Conservation (phyloP, 2,113 vertebrate species). For the Tragelaphus strepsiceros region DNA sequence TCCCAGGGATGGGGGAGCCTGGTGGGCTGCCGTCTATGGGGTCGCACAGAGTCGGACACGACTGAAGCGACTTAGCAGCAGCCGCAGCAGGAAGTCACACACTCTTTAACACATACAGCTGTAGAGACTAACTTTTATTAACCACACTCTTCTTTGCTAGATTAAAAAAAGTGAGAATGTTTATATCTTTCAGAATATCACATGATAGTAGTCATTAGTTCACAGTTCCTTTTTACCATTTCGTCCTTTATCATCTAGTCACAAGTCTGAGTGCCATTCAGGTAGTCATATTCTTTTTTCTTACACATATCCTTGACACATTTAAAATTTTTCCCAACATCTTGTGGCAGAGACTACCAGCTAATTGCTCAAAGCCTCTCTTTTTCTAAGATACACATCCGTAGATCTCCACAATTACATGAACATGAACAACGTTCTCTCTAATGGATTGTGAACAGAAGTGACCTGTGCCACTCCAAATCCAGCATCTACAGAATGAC, state of each 20-base stretch:
- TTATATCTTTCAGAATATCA: background rate
- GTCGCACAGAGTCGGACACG: no score
- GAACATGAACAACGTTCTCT: background rate
- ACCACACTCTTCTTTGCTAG: background rate
- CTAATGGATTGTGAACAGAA: background rate
- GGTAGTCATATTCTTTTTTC: background rate
- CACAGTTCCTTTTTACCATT: background rate
- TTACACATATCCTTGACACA: background rate
- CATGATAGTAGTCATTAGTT: background rate
- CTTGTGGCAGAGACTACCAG: background rate
- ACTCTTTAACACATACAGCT: background rate
- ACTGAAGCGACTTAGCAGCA: no score
- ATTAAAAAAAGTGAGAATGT: background rate
- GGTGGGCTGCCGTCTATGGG: no score
- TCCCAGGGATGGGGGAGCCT: no score
- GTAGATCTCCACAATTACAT: background rate
- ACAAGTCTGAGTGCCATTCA: background rate
- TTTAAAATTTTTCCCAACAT: background rate
- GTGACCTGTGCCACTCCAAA: background rate
- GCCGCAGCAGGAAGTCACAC: background rate
- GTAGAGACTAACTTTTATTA: background rate
- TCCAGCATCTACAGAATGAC: background rate
- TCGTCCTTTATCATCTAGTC: background rate
- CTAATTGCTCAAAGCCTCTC: background rate
- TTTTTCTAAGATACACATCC: background rate